Evolutionary conservation across 2,888 invertebrate genomes (phyloP).

Genomic region (Eilema depressum): DNA sequence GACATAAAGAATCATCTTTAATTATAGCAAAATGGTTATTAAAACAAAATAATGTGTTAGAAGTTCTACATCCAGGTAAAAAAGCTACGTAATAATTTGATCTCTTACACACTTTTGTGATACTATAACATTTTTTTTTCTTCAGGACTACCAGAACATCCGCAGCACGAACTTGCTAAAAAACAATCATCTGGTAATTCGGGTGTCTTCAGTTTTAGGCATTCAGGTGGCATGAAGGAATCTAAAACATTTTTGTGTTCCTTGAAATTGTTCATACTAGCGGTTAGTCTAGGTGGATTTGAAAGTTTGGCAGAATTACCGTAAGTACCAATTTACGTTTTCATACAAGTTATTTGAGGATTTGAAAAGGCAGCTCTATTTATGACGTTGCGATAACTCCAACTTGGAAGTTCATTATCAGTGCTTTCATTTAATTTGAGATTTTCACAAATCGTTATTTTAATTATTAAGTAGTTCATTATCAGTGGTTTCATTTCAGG

Average conservation of each 20-base stretch:
- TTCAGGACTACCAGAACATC: constrained; percentile 93
- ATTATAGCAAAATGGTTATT: constrained; percentile 94
- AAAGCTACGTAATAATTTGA: neutral
- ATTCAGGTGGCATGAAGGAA: constrained; percentile 92
- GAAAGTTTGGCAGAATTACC: constrained; percentile 98
- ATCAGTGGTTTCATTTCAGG: no score
- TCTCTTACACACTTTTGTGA: neutral
- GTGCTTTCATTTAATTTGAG: no score
- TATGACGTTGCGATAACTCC: neutral
- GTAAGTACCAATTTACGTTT: constrained; percentile 84
- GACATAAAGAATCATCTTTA: constrained; percentile 93
- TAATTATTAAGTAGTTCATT: no score
- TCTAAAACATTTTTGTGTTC: constrained; percentile 91
- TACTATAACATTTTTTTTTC: neutral
- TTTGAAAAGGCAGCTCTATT: neutral
- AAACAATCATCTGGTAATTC: constrained; percentile 95
- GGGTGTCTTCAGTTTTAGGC: constrained; percentile 96
- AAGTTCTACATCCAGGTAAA: constrained; percentile 94
- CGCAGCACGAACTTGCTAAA: constrained; percentile 93
- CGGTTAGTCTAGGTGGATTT: constrained; percentile 98
- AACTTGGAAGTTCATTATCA: no score
- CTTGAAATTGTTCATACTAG: constrained; percentile 93
- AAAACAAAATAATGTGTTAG: constrained; percentile 91
- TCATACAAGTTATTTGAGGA: neutral
- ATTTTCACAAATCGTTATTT: neutral